A percentile compares a stretch with the other conserved stretches of the same genome.
These are phyloP conservation scores for Diorhabda sublineata DNA, from an alignment of 1,140 invertebrate genomes.

Conservation along the genomic window DNA sequence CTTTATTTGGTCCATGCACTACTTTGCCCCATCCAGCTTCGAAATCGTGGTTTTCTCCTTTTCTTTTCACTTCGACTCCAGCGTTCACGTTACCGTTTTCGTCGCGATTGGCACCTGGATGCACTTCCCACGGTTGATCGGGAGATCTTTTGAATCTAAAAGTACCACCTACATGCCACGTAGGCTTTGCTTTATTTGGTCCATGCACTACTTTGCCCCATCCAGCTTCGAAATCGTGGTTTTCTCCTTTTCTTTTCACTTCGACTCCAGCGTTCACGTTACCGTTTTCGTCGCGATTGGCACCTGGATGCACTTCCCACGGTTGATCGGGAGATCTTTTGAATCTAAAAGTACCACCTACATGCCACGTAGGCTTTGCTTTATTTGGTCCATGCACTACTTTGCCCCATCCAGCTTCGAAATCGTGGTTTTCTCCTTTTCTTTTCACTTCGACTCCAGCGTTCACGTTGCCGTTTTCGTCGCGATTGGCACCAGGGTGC, in stretches of 20 bases:
- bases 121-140: constrained; percentile 20
- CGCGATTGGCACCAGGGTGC: neutral
- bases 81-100: constrained; percentile 27
- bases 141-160: constrained; percentile 8
- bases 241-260: constrained; percentile 20
- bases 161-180: constrained; percentile 29
- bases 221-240: constrained; percentile 27
- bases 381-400: constrained; percentile 23
- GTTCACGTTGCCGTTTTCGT: neutral
- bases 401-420: constrained; percentile 26
- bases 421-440: constrained; percentile 21
- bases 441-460: neutral
- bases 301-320: constrained; percentile 25
- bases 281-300: constrained; percentile 22
- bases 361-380: constrained; percentile 27
- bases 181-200: constrained; percentile 24
- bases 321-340: neutral
- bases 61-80: constrained; percentile 18
- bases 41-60: constrained; percentile 28
- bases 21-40: constrained; percentile 25
- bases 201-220: constrained; percentile 25
- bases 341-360: constrained; percentile 25
- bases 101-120: constrained; percentile 21
- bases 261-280: constrained; percentile 20
- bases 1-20: constrained; percentile 23